Conservation (phyloP, 2,888 invertebrate genomes). For the Helobdella robusta region DNA sequence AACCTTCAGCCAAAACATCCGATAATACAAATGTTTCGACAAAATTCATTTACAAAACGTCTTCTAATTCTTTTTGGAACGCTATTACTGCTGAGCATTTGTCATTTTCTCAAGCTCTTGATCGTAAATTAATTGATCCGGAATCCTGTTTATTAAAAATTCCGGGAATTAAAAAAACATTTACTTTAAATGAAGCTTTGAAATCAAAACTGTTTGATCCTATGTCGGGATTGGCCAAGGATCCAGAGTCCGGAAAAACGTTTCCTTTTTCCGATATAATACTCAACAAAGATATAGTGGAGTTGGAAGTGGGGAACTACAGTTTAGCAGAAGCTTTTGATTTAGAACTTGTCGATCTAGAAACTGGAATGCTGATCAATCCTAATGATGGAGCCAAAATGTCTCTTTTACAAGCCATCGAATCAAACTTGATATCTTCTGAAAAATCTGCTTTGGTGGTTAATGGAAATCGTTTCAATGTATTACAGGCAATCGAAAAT, state of each 20-base stretch:
- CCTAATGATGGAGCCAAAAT: constrained; percentile 60
- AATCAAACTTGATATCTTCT: constrained; percentile 57
- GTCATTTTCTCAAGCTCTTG: constrained; percentile 58
- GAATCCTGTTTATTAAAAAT: constrained; percentile 58
- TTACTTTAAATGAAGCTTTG: constrained; percentile 86
- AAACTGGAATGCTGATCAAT: constrained; percentile 66
- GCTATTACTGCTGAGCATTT: background rate
- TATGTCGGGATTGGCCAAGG: constrained; percentile 60
- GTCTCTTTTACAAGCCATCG: constrained; percentile 74
- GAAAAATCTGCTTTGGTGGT: constrained; percentile 22
- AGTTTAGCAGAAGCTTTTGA: constrained; percentile 76
- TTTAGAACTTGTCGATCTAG: constrained; percentile 60
- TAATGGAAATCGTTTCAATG: constrained; percentile 9
- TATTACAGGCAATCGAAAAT: constrained; percentile 36
- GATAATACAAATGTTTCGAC: too few relatives aligned
- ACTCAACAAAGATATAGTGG: constrained; percentile 71
- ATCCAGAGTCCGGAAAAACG: constrained; percentile 58
- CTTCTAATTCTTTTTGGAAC: constrained; percentile 38
- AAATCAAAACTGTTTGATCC: constrained; percentile 75
- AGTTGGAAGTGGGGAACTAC: constrained; percentile 66
- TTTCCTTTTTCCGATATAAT: constrained; percentile 73
- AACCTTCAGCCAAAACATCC: too few relatives aligned
- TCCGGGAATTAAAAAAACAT: constrained; percentile 58
- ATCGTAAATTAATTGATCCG: constrained; percentile 32
- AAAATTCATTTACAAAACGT: constrained; percentile 39